These are phyloP conservation scores for Xylocopa sonorina DNA, from an alignment of 1,140 invertebrate species.

Conservation along the genomic window DNA sequence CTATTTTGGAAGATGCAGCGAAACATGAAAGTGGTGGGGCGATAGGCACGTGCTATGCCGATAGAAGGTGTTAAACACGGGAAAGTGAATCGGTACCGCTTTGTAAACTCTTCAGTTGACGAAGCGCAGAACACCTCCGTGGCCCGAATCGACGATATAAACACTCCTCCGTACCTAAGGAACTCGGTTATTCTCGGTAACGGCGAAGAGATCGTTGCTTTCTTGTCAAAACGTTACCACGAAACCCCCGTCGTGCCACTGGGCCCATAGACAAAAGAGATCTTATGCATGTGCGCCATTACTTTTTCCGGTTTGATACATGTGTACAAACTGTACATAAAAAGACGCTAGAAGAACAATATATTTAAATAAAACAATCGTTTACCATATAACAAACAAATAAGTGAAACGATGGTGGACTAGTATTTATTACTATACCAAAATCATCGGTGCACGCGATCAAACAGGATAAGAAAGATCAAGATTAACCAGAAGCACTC, in stretches of 20 bases:
- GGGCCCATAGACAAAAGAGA: background rate
- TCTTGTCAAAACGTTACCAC: constrained; percentile 12
- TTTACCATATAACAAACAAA: background rate
- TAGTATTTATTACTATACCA: no score
- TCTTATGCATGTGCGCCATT: no score
- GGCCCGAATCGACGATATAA: constrained; percentile 44
- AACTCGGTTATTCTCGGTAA: constrained; percentile 56
- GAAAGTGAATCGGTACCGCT: constrained; percentile 41
- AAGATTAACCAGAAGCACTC: background rate
- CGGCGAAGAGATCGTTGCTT: constrained; percentile 41
- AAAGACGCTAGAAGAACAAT: no score
- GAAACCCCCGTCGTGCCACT: no score
- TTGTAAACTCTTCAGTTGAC: constrained; percentile 66
- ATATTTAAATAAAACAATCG: no score
- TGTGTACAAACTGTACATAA: background rate
- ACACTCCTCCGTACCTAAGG: constrained; percentile 42
- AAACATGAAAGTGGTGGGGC: background rate
- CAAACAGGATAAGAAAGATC: background rate
- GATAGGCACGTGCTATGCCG: constrained; percentile 13
- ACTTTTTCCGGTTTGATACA: no score
- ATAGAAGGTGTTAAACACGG: constrained; percentile 48
- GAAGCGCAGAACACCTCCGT: constrained; percentile 66
- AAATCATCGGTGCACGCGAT: background rate
- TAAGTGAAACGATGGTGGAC: background rate
- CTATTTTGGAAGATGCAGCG: background rate